Conservation (phyloP, 2,797 vertebrate genomes). For the Lateolabrax maculatus region DNA sequence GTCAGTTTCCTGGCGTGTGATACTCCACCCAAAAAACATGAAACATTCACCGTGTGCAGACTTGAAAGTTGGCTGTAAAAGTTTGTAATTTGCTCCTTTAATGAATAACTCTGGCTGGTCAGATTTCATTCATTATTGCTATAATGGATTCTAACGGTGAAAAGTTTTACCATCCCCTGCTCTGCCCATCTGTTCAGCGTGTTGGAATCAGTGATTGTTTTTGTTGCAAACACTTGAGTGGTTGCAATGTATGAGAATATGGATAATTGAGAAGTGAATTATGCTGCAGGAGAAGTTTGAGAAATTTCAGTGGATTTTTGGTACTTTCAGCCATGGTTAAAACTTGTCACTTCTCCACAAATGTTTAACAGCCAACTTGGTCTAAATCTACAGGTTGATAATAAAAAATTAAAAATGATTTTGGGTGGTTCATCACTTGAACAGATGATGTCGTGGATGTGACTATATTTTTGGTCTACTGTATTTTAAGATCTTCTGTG, state of each 20-base stretch:
- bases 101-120: not conserved
- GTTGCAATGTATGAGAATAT: not conserved
- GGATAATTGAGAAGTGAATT: not conserved
- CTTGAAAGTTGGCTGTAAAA: not conserved
- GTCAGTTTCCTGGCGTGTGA: slow-evolving; percentile 26
- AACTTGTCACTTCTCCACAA: not conserved
- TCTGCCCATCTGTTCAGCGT: slow-evolving; percentile 27
- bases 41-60: not conserved
- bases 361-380: not conserved
- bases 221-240: slow-evolving; percentile 3
- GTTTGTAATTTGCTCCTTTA: not conserved
- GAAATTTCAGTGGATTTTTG: not conserved
- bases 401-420: not conserved
- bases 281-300: not conserved
- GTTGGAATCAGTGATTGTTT: slow-evolving; percentile 18
- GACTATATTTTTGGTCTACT: not conserved
- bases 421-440: not conserved
- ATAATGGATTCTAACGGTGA: not conserved
- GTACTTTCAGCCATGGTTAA: too few species aligned
- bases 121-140: not conserved
- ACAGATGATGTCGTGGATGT: not conserved
- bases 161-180: slow-evolving; percentile 10
- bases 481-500: not conserved
- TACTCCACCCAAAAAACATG: not conserved
- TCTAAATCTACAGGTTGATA: not conserved